Conservation (phyloP, 2,113 vertebrate species). For the Ceratotherium simum region DNA sequence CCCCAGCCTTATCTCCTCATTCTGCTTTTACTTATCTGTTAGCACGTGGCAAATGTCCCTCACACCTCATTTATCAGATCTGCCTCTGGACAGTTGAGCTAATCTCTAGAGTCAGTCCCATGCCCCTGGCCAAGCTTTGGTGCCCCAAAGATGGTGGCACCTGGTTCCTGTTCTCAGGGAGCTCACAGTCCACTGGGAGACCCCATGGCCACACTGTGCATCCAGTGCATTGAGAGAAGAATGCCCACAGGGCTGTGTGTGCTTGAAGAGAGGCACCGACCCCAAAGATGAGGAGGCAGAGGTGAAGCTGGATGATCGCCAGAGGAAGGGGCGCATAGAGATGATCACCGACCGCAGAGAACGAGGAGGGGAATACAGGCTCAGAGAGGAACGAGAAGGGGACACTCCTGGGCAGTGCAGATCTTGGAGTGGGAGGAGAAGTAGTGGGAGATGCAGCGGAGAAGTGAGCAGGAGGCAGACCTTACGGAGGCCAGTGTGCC, state of each 20-base stretch:
- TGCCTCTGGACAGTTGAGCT: neutral
- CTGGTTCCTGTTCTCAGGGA: neutral
- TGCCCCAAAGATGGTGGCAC: accelerated
- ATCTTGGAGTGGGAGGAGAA: neutral
- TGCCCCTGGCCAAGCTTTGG: neutral
- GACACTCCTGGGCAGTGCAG: no score
- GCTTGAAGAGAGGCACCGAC: no score
- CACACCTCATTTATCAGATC: neutral
- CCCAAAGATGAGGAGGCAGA: neutral
- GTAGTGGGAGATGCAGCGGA: neutral
- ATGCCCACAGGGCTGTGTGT: neutral
- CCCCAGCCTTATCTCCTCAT: no score
- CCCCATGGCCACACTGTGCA: accelerated
- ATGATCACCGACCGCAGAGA: accelerated
- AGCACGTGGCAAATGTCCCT: neutral
- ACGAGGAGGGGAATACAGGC: neutral
- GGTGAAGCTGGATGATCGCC: neutral
- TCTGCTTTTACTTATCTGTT: neutral
- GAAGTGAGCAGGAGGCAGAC: neutral
- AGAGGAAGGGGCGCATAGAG: neutral
- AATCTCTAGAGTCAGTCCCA: neutral
- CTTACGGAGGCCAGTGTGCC: neutral
- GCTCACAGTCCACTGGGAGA: neutral
- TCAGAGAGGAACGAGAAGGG: neutral
- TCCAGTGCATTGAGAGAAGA: neutral